A percentile compares a stretch with the other conserved stretches of the same genome.
These are phyloP conservation scores for Hydrotaea cyrtoneurina DNA, from an alignment of 2,888 invertebrate genomes.

Conservation along the genomic window DNA sequence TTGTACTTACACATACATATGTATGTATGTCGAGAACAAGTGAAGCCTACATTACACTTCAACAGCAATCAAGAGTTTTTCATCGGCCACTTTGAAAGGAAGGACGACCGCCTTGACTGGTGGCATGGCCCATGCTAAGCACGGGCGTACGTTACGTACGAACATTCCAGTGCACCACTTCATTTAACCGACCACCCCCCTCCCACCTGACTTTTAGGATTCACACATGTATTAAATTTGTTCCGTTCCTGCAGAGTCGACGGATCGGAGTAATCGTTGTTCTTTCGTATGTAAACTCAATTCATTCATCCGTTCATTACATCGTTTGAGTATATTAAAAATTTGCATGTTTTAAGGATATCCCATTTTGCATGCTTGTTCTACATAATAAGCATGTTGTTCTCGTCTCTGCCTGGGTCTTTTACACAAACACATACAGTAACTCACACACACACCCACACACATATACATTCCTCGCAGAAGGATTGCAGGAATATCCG, in stretches of 20 bases:
- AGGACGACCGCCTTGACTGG: constrained; percentile 14
- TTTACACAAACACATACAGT: not conserved
- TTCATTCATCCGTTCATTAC: constrained; percentile 17
- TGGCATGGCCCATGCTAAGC: not conserved
- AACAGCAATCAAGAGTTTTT: constrained; percentile 79
- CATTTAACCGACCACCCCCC: no score
- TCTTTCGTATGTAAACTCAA: not conserved
- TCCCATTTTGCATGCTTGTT: constrained; percentile 72
- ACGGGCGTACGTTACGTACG: constrained; percentile 31
- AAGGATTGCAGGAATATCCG: not conserved
- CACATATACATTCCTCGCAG: not conserved
- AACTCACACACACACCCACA: not conserved
- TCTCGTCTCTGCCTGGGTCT: not conserved
- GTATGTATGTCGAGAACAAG: constrained; percentile 69
- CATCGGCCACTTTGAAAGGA: constrained; percentile 74
- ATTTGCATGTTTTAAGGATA: constrained; percentile 79
- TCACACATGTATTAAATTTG: constrained; percentile 71
- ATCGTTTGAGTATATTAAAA: constrained; percentile 77
- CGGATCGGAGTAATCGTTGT: not conserved
- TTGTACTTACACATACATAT: constrained; percentile 1
- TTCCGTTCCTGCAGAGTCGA: constrained; percentile 17
- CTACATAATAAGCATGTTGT: constrained; percentile 52
- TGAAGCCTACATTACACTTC: constrained; percentile 80
- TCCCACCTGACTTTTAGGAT: constrained; percentile 69
- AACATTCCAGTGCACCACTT: constrained; percentile 32